Conservation (phyloP, 2,888 invertebrate species). For the Synergus umbraculus region DNA sequence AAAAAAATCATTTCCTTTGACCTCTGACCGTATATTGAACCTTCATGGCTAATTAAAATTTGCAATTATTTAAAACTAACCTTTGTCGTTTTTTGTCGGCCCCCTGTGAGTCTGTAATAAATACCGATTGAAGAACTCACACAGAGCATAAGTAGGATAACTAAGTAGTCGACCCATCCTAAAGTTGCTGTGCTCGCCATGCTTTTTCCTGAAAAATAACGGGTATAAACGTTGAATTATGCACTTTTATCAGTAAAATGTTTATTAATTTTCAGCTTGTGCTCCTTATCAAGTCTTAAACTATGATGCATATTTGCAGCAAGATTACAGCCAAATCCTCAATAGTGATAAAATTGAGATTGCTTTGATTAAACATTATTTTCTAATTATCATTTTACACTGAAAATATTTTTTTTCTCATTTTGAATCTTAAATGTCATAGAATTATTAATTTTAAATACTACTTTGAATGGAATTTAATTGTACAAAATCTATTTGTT, state of each 20-base stretch:
- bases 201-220: not conserved
- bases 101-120: constrained; percentile 91
- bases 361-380: too few relatives aligned
- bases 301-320: too few relatives aligned
- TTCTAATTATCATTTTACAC: too few relatives aligned
- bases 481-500: not conserved
- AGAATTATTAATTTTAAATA: too few relatives aligned
- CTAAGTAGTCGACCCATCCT: constrained; percentile 86
- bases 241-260: too few relatives aligned
- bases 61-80: constrained; percentile 73
- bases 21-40: not conserved
- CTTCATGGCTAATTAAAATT: not conserved
- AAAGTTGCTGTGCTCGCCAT: constrained; percentile 74
- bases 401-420: too few relatives aligned
- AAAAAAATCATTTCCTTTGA: not conserved
- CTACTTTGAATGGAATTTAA: not conserved
- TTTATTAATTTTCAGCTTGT: not conserved
- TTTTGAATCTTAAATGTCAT: too few relatives aligned
- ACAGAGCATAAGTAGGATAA: constrained; percentile 84
- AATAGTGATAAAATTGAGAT: too few relatives aligned
- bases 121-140: constrained; percentile 88
- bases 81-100: constrained; percentile 89
- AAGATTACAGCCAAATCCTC: too few relatives aligned
- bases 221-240: not conserved
- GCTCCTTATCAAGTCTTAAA: not conserved